Evolutionary conservation across 2,888 invertebrate genomes (phyloP).

Genomic region (Cephus pulcher): DNA sequence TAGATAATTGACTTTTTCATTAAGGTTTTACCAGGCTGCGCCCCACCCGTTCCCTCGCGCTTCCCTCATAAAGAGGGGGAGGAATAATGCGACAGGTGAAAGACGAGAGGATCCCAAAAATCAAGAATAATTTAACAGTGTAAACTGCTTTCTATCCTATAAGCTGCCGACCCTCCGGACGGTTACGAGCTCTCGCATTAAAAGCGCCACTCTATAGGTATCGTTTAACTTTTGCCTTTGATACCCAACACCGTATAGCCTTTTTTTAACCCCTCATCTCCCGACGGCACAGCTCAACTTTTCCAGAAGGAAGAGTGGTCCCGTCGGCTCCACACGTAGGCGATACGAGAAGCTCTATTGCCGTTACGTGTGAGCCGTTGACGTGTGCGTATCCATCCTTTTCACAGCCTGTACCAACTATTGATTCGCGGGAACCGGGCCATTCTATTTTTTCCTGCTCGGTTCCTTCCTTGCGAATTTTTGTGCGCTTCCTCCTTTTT

Average conservation of each 20-base stretch:
- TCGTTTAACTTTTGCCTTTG: constrained; percentile 47
- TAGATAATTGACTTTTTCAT: background rate
- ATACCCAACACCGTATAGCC: constrained; percentile 25
- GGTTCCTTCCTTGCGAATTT: background rate
- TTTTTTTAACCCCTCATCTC: background rate
- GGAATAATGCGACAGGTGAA: background rate
- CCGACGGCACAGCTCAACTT: background rate
- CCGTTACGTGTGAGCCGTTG: background rate
- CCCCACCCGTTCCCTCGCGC: background rate
- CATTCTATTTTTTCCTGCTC: background rate
- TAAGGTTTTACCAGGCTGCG: background rate
- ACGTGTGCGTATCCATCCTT: background rate
- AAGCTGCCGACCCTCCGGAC: constrained; percentile 46
- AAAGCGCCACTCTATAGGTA: constrained; percentile 49
- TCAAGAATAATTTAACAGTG: constrained; percentile 44
- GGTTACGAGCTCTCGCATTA: constrained; percentile 42
- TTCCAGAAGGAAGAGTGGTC: background rate
- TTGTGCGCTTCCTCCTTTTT: background rate
- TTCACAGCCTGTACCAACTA: background rate
- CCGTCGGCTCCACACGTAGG: background rate
- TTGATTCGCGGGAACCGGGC: background rate
- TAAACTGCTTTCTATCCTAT: constrained; percentile 41
- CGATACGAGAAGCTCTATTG: background rate
- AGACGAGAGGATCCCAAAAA: constrained; percentile 27
- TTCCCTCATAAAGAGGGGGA: background rate